Evolutionary conservation across 2,797 vertebrate species (phyloP), one percentile per base, ranked within the genome.

Genomic region (Oceanodroma leucorhoa): DNA sequence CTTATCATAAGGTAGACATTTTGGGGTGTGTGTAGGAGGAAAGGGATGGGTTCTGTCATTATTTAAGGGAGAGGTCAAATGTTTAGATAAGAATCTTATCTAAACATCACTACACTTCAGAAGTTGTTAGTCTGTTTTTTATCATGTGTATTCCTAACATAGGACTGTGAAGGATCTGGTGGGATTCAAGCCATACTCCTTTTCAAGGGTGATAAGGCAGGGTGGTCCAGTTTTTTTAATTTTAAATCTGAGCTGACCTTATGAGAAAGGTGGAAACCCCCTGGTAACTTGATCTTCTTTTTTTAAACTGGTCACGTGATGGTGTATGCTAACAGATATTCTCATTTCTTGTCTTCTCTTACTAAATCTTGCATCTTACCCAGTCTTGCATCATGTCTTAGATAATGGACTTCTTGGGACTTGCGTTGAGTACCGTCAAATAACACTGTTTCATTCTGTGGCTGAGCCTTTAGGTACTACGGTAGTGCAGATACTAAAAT

Each of bases 71-170:
- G 51, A 87, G 40, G 55, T 92, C 78, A 94, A 86, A 75, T 40
- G 45, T 71, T 89, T 58, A 67, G 87, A 64, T 95, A 91, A 71
- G 51, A 30, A 67, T 92, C 76, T 86, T 77, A 81, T 60, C 71
- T 89, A 89, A 93, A 70, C 57, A 94, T 94, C 82, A 15, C 54
- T 78, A 41, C 36, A 64, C 61, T 94, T 93, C 45, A 95, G 87
- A 93, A 83, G 79, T 4, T 86, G 38, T 76, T 81, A 58, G 58
- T 67, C 72, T 92, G 36, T 79, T 89, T 89, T 94, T 90, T 94
- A 32, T 87, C 27, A 1, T 53, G 21, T 66, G 41, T 80, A 7
- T 93, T 92, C 32, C 27, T 79, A n/a, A 51, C 10, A 23, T 14
- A 76, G 76, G 53, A 11, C 34, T 86, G n/a, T 46, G 66, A 89